Conservation (phyloP, 1,140 invertebrate genomes). For the Drosophila mojavensis region DNA sequence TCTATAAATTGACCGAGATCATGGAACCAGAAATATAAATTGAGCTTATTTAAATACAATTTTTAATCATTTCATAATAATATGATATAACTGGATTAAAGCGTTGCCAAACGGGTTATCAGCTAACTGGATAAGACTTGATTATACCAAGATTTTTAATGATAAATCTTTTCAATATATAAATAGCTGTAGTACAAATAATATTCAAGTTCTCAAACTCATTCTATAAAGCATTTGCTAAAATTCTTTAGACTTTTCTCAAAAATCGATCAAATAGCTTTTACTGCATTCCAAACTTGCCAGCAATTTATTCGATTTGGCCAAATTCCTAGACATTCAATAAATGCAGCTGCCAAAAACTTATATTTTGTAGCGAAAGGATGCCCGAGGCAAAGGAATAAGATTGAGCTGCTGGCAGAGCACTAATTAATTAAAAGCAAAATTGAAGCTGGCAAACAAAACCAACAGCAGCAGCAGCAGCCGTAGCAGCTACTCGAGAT, state of each 20-base stretch:
- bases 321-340: constrained; percentile 32
- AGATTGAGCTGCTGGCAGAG: constrained; percentile 13
- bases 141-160: too few species aligned
- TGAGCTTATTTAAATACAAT: background rate
- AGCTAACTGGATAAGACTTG: too few species aligned
- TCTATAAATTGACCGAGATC: background rate
- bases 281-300: constrained; percentile 36
- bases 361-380: constrained; percentile 16
- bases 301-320: constrained; percentile 41
- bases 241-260: too few species aligned
- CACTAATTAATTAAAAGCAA: constrained; percentile 76
- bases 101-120: too few species aligned
- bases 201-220: too few species aligned
- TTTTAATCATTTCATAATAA: background rate
- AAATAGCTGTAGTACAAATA: too few species aligned
- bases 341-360: constrained; percentile 67
- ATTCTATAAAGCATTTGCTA: too few species aligned
- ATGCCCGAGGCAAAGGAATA: constrained; percentile 16
- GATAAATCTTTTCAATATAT: too few species aligned
- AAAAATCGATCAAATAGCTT: constrained; percentile 30
- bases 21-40: background rate
- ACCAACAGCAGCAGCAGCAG: constrained; percentile 6
- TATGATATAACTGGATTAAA: too few species aligned
- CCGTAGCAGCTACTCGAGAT: constrained; percentile 27
- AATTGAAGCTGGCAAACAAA: constrained; percentile 28